Evolutionary conservation across 2,113 vertebrate genomes (phyloP).

Genomic region (Castor canadensis): DNA sequence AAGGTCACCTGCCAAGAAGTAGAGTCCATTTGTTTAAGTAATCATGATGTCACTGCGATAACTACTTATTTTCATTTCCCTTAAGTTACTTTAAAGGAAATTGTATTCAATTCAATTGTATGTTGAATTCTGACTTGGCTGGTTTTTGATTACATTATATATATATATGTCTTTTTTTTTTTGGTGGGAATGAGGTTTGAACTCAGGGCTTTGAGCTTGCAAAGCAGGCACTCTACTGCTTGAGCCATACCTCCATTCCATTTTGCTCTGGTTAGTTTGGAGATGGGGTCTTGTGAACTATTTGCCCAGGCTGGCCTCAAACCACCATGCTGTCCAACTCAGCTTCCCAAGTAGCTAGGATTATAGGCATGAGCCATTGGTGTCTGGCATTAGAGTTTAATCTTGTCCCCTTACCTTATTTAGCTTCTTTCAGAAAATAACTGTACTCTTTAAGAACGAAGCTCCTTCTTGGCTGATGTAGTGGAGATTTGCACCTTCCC

Average conservation of each 20-base stretch:
- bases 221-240: too few relatives aligned
- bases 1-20: background rate
- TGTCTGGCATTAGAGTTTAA: background rate
- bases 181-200: too few relatives aligned
- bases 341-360: too few relatives aligned
- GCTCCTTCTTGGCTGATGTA: background rate
- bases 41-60: background rate
- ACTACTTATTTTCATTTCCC: background rate
- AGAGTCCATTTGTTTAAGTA: background rate
- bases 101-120: background rate
- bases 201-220: too few relatives aligned
- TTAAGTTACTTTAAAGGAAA: constrained; percentile 21
- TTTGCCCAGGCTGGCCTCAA: too few relatives aligned
- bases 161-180: too few relatives aligned
- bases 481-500: background rate
- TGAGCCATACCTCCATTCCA: too few relatives aligned
- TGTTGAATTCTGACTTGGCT: background rate
- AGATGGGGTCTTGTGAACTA: too few relatives aligned
- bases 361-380: too few relatives aligned
- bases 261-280: too few relatives aligned
- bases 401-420: background rate
- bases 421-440: background rate
- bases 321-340: too few relatives aligned
- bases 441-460: constrained; percentile 25
- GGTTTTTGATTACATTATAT: background rate